phyloP scores from a whole-genome alignment of 2,113 vertebrate genomes.

The Burhinus bistriatus region DNA sequence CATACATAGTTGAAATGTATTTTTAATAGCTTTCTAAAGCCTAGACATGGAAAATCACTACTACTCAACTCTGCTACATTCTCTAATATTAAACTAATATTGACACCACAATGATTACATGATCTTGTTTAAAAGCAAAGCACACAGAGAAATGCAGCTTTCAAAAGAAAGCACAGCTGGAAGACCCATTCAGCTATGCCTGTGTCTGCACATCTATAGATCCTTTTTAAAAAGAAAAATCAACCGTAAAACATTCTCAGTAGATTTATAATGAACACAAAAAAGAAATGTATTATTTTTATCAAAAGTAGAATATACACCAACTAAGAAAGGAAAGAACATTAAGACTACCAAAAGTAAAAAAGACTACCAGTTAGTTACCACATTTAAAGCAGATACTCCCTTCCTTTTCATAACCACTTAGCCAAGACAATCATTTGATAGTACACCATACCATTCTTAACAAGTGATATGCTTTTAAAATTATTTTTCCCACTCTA shows the following conservation, averaged over 20 bases:
- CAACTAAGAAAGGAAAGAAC: background rate
- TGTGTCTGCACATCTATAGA: background rate
- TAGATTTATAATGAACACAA: background rate
- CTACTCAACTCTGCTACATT: background rate
- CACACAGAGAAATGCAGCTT: background rate
- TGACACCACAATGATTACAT: background rate
- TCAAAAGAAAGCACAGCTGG: background rate
- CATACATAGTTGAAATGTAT: background rate
- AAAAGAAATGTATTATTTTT: background rate
- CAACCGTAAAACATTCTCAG: background rate
- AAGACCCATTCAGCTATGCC: background rate
- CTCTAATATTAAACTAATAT: background rate
- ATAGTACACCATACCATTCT: background rate
- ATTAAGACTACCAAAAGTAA: background rate
- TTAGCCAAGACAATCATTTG: background rate
- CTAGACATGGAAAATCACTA: background rate
- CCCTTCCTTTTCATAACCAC: background rate
- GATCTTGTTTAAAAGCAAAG: background rate
- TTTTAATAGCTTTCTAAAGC: background rate
- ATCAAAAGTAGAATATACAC: background rate
- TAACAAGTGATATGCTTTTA: background rate
- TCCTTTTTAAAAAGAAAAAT: background rate
- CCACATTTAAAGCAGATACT: background rate
- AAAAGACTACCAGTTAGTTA: background rate
- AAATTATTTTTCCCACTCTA: background rate